Percentiles rank a stretch among this genome's conserved stretches.
These are phyloP conservation scores for Mimumesa dahlbomi DNA, from an alignment of 2,888 invertebrate genomes.

Conservation along the genomic window DNA sequence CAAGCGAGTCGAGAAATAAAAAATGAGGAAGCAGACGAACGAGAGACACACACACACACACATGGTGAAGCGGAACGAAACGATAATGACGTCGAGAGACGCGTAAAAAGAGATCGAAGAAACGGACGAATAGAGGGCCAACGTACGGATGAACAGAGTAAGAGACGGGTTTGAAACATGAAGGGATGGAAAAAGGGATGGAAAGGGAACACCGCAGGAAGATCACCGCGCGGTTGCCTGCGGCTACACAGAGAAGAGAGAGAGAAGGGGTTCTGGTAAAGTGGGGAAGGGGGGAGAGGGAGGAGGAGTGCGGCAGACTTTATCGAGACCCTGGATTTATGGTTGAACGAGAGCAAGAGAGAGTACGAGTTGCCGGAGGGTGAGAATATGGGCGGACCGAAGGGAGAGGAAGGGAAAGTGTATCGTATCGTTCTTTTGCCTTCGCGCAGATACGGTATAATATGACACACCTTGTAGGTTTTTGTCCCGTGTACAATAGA, in stretches of 20 bases:
- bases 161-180: not conserved
- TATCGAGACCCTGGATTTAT: constrained; percentile 69
- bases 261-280: no score
- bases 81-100: no score
- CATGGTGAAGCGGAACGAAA: no score
- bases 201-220: constrained; percentile 26
- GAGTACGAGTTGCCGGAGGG: constrained; percentile 11
- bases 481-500: constrained; percentile 15
- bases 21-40: no score
- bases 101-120: no score
- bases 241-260: constrained; percentile 46
- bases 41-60: no score
- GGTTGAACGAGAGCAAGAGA: constrained; percentile 40
- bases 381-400: constrained; percentile 14
- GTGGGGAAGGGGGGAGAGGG: constrained; percentile 18
- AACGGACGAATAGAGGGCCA: no score
- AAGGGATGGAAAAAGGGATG: not conserved
- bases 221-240: constrained; percentile 52
- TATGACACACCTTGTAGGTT: constrained; percentile 15
- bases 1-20: no score
- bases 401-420: constrained; percentile 36
- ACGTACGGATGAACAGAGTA: no score
- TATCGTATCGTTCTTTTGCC: constrained; percentile 54
- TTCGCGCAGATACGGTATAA: constrained; percentile 34
- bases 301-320: constrained; percentile 54